Base-by-base conservation (phyloP, 1,140 invertebrate genomes). In the Anadara kagoshimensis region DNA sequence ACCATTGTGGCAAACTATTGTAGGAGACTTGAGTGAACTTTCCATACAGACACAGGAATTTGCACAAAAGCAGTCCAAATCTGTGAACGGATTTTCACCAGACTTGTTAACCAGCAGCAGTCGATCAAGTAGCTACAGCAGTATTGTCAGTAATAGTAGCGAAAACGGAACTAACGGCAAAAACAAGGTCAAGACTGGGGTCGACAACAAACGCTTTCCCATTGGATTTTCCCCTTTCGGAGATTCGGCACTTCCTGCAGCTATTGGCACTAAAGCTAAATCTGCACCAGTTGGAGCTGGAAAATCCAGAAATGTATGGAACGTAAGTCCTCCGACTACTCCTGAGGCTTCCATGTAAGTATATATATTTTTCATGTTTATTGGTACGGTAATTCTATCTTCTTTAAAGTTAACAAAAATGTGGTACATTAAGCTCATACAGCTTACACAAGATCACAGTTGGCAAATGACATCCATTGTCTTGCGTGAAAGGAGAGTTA, bases 41-140 rank as follows among this genome's bases (percentile, higher is more conserved):
- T 83, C 86, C 53, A 74, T 83, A n/a, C 86, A 87, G 71, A 88
- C 85, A 5, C 84, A 85, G 59, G 73, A 72, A 11, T 88, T 88
- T 81, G 86, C 85, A 36, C 83, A 82, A 72, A 82, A 84, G 59
- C 80, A 78, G 62, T 51, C 59, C 5, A 41, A 78, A 4, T 65
- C 76, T 12, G 24, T 47, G 12, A 67, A 71, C 44, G 65, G 73
- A 22, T 72, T 69, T 47, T 65, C 47, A 41, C 78, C 76, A n/a
- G 80, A 82, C 29, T 44, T 69, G 11, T 70, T 83, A 26, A 75
- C 78, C 5, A 77, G 76, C 54, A 79, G 79, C 57, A 86, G 81
- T 44, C 77, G 83, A 0, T 84, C 83, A 0, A 84, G 82, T 49
- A 86, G 84, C 64, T 87, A 87, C 76, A 86, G 85, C 70, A 86